These are phyloP conservation scores for Gonatopus flavifemur DNA, from an alignment of 1,140 invertebrate genomes.

Conservation along the genomic window DNA sequence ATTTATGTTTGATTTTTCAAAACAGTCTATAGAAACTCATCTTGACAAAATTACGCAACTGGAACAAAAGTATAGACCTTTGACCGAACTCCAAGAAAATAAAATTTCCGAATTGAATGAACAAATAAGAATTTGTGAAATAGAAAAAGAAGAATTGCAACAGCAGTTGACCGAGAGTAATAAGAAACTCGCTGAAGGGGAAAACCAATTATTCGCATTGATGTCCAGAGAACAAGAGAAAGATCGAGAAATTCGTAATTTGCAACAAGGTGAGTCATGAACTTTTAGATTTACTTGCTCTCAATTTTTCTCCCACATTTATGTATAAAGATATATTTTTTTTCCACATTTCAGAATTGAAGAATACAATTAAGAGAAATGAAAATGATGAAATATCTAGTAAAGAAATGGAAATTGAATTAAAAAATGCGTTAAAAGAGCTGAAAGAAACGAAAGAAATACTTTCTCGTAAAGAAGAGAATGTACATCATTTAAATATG, in stretches of 20 bases:
- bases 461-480: constrained; percentile 17
- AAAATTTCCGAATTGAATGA: constrained; percentile 14
- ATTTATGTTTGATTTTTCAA: not conserved
- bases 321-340: not conserved
- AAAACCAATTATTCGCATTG: constrained; percentile 7
- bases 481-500: constrained; percentile 21
- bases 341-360: constrained; percentile 29
- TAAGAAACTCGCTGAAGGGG: constrained; percentile 3
- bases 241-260: constrained; percentile 17
- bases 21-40: constrained; percentile 16
- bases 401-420: constrained; percentile 34
- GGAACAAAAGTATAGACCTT: constrained; percentile 3
- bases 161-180: constrained; percentile 12
- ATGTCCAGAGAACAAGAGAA: constrained; percentile 20
- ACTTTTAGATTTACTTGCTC: not conserved
- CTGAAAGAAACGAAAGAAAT: constrained; percentile 22
- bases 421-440: constrained; percentile 31
- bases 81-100: constrained; percentile 4
- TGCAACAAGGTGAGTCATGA: constrained; percentile 24
- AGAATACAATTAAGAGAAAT: constrained; percentile 24
- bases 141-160: constrained; percentile 14
- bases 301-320: not conserved
- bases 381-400: constrained; percentile 10
- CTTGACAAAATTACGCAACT: constrained; percentile 4
- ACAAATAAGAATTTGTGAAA: constrained; percentile 13